Evolutionary conservation across 92 coral and sea anemone genomes (phyloP).

Genomic region (Zoanthus sansibaricus): DNA sequence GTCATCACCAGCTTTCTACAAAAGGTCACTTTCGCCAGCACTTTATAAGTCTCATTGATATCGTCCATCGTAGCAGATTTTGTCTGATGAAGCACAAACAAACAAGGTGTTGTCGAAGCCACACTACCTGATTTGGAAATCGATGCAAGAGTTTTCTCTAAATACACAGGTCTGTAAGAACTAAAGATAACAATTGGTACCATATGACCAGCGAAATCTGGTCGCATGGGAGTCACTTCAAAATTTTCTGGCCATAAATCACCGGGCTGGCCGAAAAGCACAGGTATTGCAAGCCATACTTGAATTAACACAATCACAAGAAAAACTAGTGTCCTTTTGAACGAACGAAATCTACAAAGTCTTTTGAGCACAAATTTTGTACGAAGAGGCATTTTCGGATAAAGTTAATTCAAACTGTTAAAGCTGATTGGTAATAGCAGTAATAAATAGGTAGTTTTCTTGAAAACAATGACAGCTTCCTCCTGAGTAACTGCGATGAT

Average conservation of each 20-base stretch:
- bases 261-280: constrained; percentile 71
- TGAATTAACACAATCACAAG: constrained; percentile 73
- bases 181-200: constrained; percentile 90
- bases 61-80: constrained; percentile 81
- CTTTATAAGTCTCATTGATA: constrained; percentile 86
- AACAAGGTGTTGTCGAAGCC: constrained; percentile 85
- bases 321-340: constrained; percentile 79
- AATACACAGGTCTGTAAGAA: constrained; percentile 87
- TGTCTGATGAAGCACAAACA: constrained; percentile 87
- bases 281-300: constrained; percentile 86
- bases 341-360: constrained; percentile 74
- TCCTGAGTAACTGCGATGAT: neutral
- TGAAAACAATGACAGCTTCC: neutral
- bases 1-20: constrained; percentile 92
- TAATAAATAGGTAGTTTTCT: too few relatives aligned
- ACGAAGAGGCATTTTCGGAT: constrained; percentile 8
- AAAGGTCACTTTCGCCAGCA: constrained; percentile 86
- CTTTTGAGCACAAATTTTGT: constrained; percentile 60
- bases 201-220: constrained; percentile 68
- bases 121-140: constrained; percentile 85
- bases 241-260: constrained; percentile 78
- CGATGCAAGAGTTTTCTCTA: constrained; percentile 87
- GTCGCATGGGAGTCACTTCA: constrained; percentile 57
- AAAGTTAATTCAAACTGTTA: neutral
- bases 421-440: neutral